Conservation (phyloP, 1,140 invertebrate genomes). For the Hylaeus anthracinus region DNA sequence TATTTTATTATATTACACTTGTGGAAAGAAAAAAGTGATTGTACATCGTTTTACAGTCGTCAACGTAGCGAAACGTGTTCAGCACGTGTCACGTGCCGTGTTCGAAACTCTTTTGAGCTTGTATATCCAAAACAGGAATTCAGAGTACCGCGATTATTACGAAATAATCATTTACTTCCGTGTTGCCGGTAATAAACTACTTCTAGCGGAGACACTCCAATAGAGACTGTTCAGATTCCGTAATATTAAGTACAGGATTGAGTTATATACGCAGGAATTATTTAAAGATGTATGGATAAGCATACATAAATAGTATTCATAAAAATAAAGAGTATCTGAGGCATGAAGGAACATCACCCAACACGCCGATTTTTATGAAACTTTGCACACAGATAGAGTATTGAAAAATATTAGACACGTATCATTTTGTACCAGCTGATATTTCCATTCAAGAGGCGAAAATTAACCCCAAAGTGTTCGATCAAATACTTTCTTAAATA, state of each 20-base stretch:
- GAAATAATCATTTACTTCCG: neutral
- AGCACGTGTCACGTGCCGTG: neutral
- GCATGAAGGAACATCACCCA: no score
- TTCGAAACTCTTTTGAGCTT: no score
- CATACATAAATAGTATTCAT: neutral
- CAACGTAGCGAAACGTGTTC: neutral
- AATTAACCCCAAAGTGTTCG: no score
- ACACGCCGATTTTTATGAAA: no score
- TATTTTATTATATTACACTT: slow-evolving; percentile 7
- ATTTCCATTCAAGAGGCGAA: no score
- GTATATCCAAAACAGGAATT: neutral
- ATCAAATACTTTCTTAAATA: no score
- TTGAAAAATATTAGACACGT: no score
- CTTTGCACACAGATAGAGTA: no score
- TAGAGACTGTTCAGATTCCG: neutral
- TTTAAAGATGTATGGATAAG: neutral
- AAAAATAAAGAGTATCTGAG: slow-evolving; percentile 5
- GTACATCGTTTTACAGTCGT: slow-evolving; percentile 28
- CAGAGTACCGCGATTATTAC: neutral
- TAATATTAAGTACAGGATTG: neutral
- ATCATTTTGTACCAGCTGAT: no score
- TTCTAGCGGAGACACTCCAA: neutral
- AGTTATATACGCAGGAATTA: neutral
- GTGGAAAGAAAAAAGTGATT: slow-evolving; percentile 24
- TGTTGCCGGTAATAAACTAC: neutral